Percentiles rank a stretch among this genome's conserved stretches.
Conservation (phyloP, 1,140 invertebrate species). For the Neomicropteryx cornuta region DNA sequence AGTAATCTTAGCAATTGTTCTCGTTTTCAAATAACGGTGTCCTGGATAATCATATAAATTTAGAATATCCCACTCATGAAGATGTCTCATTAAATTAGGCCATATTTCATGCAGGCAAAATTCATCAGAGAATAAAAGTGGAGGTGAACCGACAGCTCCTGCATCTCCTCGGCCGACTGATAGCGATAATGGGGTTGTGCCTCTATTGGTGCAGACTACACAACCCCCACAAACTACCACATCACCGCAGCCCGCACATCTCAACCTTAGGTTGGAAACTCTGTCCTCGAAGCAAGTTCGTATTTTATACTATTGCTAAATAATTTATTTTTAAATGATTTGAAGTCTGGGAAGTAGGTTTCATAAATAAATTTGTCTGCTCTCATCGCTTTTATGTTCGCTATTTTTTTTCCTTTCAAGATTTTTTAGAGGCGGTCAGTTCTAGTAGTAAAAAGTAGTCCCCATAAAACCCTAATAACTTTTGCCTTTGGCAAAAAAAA, state of each 20-base stretch:
- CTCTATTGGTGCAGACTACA: no score
- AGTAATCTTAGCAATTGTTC: no score
- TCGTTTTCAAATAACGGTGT: no score
- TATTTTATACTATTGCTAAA: not conserved
- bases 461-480: no score
- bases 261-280: conserved; percentile 28
- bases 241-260: conserved; percentile 23
- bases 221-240: no score
- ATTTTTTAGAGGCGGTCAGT: no score
- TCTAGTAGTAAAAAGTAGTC: no score
- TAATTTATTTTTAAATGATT: not conserved
- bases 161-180: conserved; percentile 11
- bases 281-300: conserved; percentile 12
- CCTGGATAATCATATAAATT: no score
- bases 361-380: conserved; percentile 1
- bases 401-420: no score
- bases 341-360: not conserved
- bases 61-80: not conserved
- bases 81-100: not conserved
- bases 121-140: conserved; percentile 27
- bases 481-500: no score
- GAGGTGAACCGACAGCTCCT: conserved; percentile 1
- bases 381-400: no score
- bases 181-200: no score
- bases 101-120: conserved; percentile 28